These are phyloP conservation scores for Amphiprion ocellaris DNA, from an alignment of 2,113 vertebrate genomes.

Conservation along the genomic window DNA sequence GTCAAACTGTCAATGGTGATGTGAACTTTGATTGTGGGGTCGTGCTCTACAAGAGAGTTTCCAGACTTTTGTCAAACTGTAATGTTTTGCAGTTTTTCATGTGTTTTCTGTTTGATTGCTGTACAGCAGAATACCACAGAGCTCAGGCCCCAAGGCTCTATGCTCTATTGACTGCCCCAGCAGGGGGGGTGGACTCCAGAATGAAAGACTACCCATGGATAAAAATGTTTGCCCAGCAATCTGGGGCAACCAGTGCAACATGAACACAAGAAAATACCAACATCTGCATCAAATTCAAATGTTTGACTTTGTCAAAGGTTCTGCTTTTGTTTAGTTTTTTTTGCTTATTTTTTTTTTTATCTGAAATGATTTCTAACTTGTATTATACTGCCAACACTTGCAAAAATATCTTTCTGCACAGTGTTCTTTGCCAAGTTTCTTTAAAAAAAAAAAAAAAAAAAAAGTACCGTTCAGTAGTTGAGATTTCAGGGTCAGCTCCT, in stretches of 20 bases:
- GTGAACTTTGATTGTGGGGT: conserved; percentile 30
- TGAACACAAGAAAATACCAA: conserved; percentile 38
- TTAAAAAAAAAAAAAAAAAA: background rate
- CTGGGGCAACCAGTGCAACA: conserved; percentile 26
- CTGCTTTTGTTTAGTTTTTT: background rate
- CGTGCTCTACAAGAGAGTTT: conserved; percentile 9
- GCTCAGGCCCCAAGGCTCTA: conserved; percentile 44
- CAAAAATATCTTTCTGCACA: conserved; percentile 15
- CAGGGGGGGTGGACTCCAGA: conserved; percentile 37
- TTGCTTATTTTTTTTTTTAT: background rate
- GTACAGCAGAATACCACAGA: conserved; percentile 42
- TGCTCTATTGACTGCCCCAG: conserved; percentile 61
- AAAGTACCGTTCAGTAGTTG: background rate
- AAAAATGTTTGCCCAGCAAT: conserved; percentile 48
- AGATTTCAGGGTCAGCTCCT: conserved; percentile 19
- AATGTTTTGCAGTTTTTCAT: conserved; percentile 49
- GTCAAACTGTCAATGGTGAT: conserved; percentile 18
- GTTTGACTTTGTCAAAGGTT: conserved; percentile 32
- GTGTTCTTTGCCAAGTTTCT: conserved; percentile 3
- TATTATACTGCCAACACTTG: background rate
- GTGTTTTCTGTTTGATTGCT: conserved; percentile 57
- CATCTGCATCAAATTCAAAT: conserved; percentile 51
- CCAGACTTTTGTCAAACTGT: conserved; percentile 37
- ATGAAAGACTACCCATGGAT: conserved; percentile 52
- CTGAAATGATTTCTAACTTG: conserved; percentile 8